Base-by-base conservation (phyloP, 1,140 invertebrate genomes). In the Brachionus rubens region DNA sequence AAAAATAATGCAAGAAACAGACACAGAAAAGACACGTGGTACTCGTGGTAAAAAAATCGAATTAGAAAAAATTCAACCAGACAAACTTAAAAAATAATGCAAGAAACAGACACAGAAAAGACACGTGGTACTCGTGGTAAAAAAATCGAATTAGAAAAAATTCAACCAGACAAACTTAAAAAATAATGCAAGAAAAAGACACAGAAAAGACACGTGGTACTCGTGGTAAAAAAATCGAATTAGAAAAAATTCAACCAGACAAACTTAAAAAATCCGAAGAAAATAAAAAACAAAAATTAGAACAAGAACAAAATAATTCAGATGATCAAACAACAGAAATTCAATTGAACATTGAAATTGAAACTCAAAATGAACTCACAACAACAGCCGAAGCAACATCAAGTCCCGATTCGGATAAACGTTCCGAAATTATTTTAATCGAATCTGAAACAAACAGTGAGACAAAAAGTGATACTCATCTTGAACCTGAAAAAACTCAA, bases 211-310 rank as follows among this genome's bases (percentile, higher is more conserved):
- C n/a, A n/a, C n/a, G n/a, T n/a, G n/a, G n/a, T n/a, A n/a, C n/a
- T n/a, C n/a, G n/a, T n/a, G n/a, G n/a, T n/a, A 43, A 65, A 65
- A 43, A 41, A 36, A 24, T 14, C 36, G 59, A 65, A 41, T 4
- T 43, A 24, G 59, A 65, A 26, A 65, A 65, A 43, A 65, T 65
- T 24, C 59, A 65, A 41, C 59, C 59, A 2, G 59, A 65, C 59
- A 65, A 65, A 41, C 40, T 65, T 12, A 65, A 43, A 65, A 65
- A 65, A 26, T 43, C 33, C 0, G 33, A 43, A 43, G 40, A 65
- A 41, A 65, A 4, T 21, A 65, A 65, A 65, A 41, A 65, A 21
- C 59, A 65, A n/a, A 24, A 14, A 41, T 10, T 43, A 5, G 9
- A 65, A 26, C n/a, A 41, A 14, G 59, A 65, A 43, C 19, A 26